A percentile compares a stretch with the other conserved stretches of the same genome.
These are phyloP conservation scores for Dendrolimus houi DNA, from an alignment of 2,888 invertebrate genomes.

Conservation along the genomic window DNA sequence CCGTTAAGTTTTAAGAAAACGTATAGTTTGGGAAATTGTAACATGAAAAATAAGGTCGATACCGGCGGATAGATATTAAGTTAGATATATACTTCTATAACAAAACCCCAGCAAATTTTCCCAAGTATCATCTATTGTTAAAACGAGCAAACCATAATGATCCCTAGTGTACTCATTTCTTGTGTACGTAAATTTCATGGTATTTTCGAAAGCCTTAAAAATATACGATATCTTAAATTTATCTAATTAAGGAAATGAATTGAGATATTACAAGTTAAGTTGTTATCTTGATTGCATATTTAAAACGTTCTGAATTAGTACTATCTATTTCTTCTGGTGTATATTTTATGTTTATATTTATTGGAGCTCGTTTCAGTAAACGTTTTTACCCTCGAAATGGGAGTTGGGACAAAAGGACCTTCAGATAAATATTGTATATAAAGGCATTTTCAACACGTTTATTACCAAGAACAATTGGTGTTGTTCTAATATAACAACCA, in stretches of 20 bases:
- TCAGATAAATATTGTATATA: not conserved
- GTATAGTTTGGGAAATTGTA: no score
- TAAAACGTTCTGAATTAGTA: not conserved
- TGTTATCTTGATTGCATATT: not conserved
- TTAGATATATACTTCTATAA: no score
- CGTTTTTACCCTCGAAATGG: not conserved
- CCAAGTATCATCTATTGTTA: no score
- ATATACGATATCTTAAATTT: not conserved
- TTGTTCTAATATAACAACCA: not conserved
- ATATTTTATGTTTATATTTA: not conserved
- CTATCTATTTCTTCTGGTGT: not conserved
- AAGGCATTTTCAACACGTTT: not conserved
- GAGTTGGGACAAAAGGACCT: not conserved
- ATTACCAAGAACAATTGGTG: not conserved
- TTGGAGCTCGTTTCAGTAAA: not conserved
- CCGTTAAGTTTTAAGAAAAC: no score
- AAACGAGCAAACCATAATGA: no score
- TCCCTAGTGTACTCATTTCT: no score
- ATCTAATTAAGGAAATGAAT: not conserved
- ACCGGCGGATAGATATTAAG: no score
- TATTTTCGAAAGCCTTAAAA: no score
- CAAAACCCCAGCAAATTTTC: no score
- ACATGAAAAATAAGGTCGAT: no score
- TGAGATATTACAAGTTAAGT: not conserved
- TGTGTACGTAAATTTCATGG: no score